These are phyloP conservation scores for Petrocephalus zakoni DNA, from an alignment of 2,113 vertebrate genomes.

Conservation along the genomic window DNA sequence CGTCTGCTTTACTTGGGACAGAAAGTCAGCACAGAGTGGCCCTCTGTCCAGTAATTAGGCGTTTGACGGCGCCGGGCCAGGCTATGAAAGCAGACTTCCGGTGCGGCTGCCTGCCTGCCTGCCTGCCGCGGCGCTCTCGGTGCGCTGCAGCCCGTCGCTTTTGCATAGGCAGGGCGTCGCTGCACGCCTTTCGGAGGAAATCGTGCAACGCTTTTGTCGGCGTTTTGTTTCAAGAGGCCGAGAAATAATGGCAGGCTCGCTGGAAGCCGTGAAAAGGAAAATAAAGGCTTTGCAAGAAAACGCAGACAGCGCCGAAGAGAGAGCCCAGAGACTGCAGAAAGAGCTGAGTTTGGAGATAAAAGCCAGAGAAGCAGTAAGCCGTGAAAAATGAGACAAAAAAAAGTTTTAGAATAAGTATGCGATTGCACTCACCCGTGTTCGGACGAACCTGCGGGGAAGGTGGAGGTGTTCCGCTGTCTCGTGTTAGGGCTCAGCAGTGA, in stretches of 20 bases:
- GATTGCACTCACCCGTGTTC: background rate
- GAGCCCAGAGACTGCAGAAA: slow-evolving; percentile 71
- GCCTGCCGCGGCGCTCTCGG: slow-evolving; percentile 12
- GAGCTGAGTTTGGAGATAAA: slow-evolving; percentile 77
- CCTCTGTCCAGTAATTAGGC: background rate
- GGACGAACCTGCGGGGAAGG: background rate
- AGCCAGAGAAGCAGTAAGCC: slow-evolving; percentile 76
- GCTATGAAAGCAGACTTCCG: slow-evolving; percentile 52
- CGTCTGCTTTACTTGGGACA: background rate
- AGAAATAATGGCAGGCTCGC: slow-evolving; percentile 71
- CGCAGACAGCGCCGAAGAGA: slow-evolving; percentile 78
- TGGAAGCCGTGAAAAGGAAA: slow-evolving; percentile 88
- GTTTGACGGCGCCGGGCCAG: background rate
- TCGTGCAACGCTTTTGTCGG: background rate
- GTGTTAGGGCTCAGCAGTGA: background rate
- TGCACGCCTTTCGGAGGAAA: slow-evolving; percentile 12
- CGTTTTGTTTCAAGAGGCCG: background rate
- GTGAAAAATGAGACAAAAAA: slow-evolving; percentile 26
- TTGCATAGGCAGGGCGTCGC: background rate
- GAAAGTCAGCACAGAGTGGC: background rate
- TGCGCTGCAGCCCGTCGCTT: background rate
- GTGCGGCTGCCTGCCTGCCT: slow-evolving; percentile 22
- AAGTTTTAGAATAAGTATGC: slow-evolving; percentile 4
- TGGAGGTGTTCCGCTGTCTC: background rate
- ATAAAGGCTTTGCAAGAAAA: slow-evolving; percentile 85